Conservation (phyloP, 2,113 vertebrate species). For the Nibea coibor region DNA sequence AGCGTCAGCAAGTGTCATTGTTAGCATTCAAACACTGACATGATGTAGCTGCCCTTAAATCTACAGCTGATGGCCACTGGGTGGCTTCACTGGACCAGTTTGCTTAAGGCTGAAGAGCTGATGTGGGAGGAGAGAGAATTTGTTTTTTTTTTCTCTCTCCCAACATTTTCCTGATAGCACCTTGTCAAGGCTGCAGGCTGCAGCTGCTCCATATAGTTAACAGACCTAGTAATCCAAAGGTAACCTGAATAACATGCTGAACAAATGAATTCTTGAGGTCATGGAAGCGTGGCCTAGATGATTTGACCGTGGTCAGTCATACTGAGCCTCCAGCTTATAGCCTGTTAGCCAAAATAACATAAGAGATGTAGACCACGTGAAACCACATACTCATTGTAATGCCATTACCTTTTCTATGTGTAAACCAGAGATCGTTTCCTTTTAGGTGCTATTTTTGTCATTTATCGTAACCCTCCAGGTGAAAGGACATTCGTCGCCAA, state of each 20-base stretch:
- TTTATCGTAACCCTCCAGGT: conserved; percentile 9
- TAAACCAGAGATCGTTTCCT: not conserved
- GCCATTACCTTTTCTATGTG: not conserved
- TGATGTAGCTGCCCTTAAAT: not conserved
- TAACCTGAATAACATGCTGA: too few relatives aligned
- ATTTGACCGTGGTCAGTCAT: not conserved
- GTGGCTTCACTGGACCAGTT: conserved; percentile 36
- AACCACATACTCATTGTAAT: not conserved
- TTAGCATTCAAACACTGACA: not conserved
- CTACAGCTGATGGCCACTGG: conserved; percentile 26
- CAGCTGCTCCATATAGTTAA: conserved; percentile 19
- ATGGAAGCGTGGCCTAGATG: not conserved
- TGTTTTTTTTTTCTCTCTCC: not conserved
- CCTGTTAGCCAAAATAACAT: not conserved
- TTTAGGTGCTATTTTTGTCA: conserved; percentile 26
- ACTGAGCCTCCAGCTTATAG: not conserved
- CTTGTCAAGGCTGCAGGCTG: conserved; percentile 20
- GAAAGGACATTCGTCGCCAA: conserved; percentile 50
- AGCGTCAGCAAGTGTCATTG: too few relatives aligned
- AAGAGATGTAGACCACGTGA: not conserved
- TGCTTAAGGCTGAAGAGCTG: not conserved
- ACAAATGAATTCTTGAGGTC: too few relatives aligned
- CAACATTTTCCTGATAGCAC: conserved; percentile 19
- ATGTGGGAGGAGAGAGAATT: conserved; percentile 4
- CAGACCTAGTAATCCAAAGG: not conserved